A percentile compares a stretch with the other conserved stretches of the same genome.
Evolutionary conservation across 2,113 vertebrate genomes (phyloP).

Genomic region (Ciconia boyciana): DNA sequence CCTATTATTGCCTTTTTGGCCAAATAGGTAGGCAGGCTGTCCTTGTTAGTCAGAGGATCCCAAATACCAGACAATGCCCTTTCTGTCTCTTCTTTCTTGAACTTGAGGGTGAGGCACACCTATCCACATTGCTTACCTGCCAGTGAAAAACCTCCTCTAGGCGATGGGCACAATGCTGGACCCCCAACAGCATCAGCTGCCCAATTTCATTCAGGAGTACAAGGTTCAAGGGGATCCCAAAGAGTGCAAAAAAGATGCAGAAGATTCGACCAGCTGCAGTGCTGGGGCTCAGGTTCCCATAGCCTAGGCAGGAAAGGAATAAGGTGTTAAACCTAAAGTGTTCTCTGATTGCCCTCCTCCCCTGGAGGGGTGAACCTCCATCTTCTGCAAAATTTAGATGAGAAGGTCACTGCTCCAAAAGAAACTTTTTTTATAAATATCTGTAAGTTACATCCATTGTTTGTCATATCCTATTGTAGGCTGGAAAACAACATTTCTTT

Average conservation of each 20-base stretch:
- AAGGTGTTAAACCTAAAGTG: background rate
- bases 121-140: constrained; percentile 48
- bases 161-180: constrained; percentile 18
- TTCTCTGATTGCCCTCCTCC: background rate
- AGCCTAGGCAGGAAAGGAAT: constrained; percentile 72
- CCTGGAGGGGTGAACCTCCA: background rate
- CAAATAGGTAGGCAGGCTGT: background rate
- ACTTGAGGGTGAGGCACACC: background rate
- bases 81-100: background rate
- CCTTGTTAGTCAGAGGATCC: background rate
- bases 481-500: constrained; percentile 43
- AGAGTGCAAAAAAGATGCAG: constrained; percentile 87
- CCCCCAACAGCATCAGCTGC: constrained; percentile 79
- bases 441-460: constrained; percentile 45
- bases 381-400: background rate
- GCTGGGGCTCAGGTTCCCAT: constrained; percentile 85
- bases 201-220: constrained; percentile 88
- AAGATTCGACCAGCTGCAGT: constrained; percentile 81
- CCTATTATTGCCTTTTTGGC: background rate
- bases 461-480: constrained; percentile 34
- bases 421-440: constrained; percentile 44
- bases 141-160: constrained; percentile 43
- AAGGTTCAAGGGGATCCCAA: constrained; percentile 90
- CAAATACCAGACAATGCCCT: background rate
- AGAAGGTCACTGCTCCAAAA: constrained; percentile 23